Conservation (phyloP, 2,113 vertebrate genomes). For the Rhagologus leucostigma region DNA sequence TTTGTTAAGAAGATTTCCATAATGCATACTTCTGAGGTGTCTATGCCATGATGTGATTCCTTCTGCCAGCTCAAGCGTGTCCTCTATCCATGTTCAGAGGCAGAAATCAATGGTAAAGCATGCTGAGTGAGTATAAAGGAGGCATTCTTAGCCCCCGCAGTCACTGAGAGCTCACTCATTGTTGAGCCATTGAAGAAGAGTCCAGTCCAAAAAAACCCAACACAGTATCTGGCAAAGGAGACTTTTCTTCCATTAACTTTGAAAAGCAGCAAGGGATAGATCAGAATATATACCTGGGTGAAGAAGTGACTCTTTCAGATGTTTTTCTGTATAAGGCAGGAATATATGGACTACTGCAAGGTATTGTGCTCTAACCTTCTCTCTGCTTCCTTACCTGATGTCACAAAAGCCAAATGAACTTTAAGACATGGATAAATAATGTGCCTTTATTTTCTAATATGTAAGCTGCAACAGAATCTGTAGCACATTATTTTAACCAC, state of each 20-base stretch:
- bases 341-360: background rate
- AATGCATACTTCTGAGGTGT: constrained; percentile 44
- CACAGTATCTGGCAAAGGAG: background rate
- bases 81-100: constrained; percentile 44
- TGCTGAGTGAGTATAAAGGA: constrained; percentile 29
- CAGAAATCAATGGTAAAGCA: constrained; percentile 40
- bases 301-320: background rate
- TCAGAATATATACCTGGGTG: background rate
- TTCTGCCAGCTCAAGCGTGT: constrained; percentile 57
- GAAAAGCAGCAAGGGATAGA: background rate
- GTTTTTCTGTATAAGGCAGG: background rate
- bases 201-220: background rate
- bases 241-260: background rate
- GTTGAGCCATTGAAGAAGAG: constrained; percentile 10
- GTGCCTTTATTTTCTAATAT: constrained; percentile 21
- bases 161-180: background rate
- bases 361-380: background rate
- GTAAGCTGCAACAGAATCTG: constrained; percentile 32
- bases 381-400: background rate
- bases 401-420: background rate
- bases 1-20: constrained; percentile 57
- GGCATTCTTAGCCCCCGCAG: background rate
- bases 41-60: constrained; percentile 51
- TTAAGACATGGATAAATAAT: constrained; percentile 9
- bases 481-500: constrained; percentile 37